phyloP scores from a whole-genome alignment of 2,797 vertebrate species.

The Sebastiscus tertius region DNA sequence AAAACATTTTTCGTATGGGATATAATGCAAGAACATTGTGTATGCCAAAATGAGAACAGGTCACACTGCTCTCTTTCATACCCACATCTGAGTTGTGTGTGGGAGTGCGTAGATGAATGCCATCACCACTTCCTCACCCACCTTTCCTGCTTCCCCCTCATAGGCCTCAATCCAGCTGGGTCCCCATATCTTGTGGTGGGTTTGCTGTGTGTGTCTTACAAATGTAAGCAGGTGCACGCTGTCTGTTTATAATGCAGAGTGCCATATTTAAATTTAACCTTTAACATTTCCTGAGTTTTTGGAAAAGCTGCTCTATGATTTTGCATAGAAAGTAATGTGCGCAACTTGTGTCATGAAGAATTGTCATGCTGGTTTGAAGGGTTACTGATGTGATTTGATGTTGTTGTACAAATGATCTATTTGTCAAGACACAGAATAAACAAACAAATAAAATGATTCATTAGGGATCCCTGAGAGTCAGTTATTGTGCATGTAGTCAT shows the following conservation, averaged over 20 bases:
- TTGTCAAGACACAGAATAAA: background rate
- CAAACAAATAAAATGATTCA: background rate
- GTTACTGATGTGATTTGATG: background rate
- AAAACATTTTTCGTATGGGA: background rate
- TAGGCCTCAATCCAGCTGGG: constrained; percentile 49
- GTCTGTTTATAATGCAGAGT: constrained; percentile 47
- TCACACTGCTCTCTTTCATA: constrained; percentile 1
- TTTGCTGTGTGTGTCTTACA: constrained; percentile 16
- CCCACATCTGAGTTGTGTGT: constrained; percentile 56
- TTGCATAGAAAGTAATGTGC: constrained; percentile 5
- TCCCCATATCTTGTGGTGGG: constrained; percentile 18
- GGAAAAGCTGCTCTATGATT: constrained; percentile 2
- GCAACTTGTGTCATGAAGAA: background rate
- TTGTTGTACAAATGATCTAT: background rate
- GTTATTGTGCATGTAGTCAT: background rate
- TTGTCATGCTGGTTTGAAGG: background rate
- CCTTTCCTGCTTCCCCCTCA: constrained; percentile 63
- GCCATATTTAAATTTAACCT: constrained; percentile 62
- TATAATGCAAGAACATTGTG: background rate
- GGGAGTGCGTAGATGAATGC: constrained; percentile 31
- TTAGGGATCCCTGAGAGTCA: background rate
- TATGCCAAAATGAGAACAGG: constrained; percentile 1
- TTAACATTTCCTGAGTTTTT: constrained; percentile 54
- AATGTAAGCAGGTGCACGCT: constrained; percentile 51
- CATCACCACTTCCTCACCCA: constrained; percentile 74